These are phyloP conservation scores for Gymnorhina tibicen DNA, from an alignment of 2,113 vertebrate genomes.

Conservation along the genomic window DNA sequence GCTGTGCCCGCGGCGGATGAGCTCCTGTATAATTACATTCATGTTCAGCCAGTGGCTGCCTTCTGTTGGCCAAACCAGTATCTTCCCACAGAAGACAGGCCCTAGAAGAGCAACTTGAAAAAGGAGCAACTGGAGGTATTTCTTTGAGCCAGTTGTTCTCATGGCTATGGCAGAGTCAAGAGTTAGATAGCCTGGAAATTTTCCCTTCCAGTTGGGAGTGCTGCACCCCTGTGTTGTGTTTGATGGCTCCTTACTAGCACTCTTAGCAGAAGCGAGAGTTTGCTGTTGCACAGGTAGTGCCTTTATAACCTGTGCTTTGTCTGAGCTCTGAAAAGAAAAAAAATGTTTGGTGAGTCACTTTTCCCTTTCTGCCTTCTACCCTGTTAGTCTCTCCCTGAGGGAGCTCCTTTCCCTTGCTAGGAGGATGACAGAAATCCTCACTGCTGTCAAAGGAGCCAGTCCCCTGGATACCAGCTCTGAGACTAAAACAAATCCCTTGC, in stretches of 20 bases:
- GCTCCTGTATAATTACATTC: constrained; percentile 67
- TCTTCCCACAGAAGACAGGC: constrained; percentile 63
- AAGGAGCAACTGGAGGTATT: constrained; percentile 50
- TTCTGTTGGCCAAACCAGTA: constrained; percentile 78
- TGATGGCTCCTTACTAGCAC: background rate
- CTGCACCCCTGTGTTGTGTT: background rate
- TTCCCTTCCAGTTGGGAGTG: background rate
- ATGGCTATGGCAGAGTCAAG: background rate
- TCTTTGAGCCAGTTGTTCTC: background rate
- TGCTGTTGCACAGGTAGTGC: background rate
- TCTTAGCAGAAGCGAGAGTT: background rate
- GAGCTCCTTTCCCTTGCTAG: background rate
- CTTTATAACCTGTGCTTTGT: background rate
- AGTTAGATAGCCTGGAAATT: background rate
- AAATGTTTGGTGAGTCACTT: background rate
- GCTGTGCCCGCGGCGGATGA: constrained; percentile 68
- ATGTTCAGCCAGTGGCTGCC: constrained; percentile 83
- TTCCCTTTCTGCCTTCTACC: background rate
- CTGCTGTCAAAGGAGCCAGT: background rate
- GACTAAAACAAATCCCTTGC: background rate
- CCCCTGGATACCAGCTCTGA: background rate
- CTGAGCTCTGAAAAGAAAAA: constrained; percentile 30
- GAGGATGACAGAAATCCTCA: background rate
- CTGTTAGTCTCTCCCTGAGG: background rate
- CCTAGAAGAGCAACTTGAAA: constrained; percentile 49